Percentiles rank a stretch among this genome's conserved stretches.
phyloP scores from a whole-genome alignment of 2,113 vertebrate species.

The Macrotus californicus region DNA sequence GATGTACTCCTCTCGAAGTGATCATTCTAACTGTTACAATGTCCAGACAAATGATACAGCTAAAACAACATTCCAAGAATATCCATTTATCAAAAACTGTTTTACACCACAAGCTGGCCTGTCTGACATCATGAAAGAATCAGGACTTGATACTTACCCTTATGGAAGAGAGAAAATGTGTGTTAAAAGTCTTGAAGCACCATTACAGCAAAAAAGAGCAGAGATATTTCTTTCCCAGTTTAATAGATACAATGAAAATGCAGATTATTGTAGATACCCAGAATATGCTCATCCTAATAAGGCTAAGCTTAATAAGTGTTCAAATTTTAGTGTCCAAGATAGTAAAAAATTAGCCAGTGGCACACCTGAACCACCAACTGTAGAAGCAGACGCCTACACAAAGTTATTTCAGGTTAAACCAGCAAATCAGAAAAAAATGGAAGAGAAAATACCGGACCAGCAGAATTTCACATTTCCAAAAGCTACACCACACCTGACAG shows the following conservation, averaged over 20 bases:
- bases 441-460: slow-evolving; percentile 77
- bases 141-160: slow-evolving; percentile 69
- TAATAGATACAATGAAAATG: slow-evolving; percentile 74
- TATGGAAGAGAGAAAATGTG: slow-evolving; percentile 78
- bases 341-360: slow-evolving; percentile 76
- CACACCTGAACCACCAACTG: slow-evolving; percentile 69
- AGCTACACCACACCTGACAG: slow-evolving; percentile 71
- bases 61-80: slow-evolving; percentile 77
- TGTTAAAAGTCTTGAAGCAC: slow-evolving; percentile 76
- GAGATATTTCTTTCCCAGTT: slow-evolving; percentile 77
- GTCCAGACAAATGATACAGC: slow-evolving; percentile 74
- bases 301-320: slow-evolving; percentile 78
- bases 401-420: slow-evolving; percentile 81
- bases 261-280: slow-evolving; percentile 75
- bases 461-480: slow-evolving; percentile 79
- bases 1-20: slow-evolving; percentile 73
- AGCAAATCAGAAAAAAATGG: slow-evolving; percentile 80
- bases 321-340: slow-evolving; percentile 76
- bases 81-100: slow-evolving; percentile 75
- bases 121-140: slow-evolving; percentile 78
- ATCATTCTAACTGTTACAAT: slow-evolving; percentile 74
- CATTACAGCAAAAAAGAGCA: slow-evolving; percentile 74
- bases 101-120: slow-evolving; percentile 71
- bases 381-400: slow-evolving; percentile 77
- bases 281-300: slow-evolving; percentile 78